Percentiles rank a stretch among this genome's conserved stretches.
Evolutionary conservation across 2,113 vertebrate species (phyloP).

Genomic region (Haemorhous mexicanus): DNA sequence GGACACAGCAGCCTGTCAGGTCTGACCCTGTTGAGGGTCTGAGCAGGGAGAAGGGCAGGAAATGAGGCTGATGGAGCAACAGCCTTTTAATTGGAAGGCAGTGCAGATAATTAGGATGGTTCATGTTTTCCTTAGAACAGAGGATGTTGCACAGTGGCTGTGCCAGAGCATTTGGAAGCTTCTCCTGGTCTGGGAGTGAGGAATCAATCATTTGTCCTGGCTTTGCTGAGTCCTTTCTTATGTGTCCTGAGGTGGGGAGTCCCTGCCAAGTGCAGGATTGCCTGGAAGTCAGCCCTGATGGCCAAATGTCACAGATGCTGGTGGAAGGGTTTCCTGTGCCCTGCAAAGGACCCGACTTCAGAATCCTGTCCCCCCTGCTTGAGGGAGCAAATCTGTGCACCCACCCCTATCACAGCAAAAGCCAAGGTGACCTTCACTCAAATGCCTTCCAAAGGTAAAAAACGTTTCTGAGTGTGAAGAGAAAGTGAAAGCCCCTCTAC

Average conservation of each 20-base stretch:
- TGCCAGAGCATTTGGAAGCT: not conserved
- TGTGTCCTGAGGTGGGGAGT: not conserved
- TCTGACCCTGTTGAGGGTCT: not conserved
- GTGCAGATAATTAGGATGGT: not conserved
- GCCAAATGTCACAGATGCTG: not conserved
- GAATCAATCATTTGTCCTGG: not conserved
- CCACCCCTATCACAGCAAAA: not conserved
- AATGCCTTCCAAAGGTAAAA: not conserved
- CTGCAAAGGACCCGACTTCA: not conserved
- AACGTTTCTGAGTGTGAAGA: not conserved
- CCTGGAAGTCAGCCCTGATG: not conserved
- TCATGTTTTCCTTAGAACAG: not conserved
- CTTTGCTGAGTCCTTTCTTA: not conserved
- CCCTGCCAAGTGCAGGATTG: not conserved
- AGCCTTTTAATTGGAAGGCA: not conserved
- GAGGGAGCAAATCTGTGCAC: not conserved
- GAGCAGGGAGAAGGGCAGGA: not conserved
- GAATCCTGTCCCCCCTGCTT: not conserved
- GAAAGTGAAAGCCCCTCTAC: not conserved
- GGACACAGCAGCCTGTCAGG: not conserved
- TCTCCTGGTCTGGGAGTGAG: not conserved
- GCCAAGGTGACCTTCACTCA: fast-evolving
- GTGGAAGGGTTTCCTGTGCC: not conserved
- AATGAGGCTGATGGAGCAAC: not conserved
- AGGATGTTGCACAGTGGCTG: not conserved